Conservation (phyloP, 2,113 vertebrate species). For the Pseudonaja textilis region DNA sequence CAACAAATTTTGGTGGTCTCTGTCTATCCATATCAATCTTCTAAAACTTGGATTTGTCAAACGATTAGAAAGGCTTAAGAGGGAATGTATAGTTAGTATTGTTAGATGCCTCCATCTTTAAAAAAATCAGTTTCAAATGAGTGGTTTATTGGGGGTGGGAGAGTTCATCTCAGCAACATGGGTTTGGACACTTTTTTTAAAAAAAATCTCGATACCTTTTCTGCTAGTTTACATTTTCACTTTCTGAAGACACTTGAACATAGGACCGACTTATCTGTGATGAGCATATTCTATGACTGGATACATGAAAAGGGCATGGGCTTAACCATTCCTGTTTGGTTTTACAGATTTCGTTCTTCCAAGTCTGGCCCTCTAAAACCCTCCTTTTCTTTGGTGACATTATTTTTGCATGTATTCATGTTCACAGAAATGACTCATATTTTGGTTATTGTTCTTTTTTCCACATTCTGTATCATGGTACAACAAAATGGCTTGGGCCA, state of each 20-base stretch:
- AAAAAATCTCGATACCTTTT: conserved; percentile 63
- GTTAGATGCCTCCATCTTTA: conserved; percentile 49
- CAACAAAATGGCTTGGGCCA: neutral
- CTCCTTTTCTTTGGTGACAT: conserved; percentile 12
- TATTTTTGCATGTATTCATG: conserved; percentile 8
- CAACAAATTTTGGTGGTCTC: conserved; percentile 58
- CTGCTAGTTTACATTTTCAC: conserved; percentile 79
- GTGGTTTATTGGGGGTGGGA: conserved; percentile 6
- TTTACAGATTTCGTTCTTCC: neutral
- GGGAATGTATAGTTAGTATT: conserved; percentile 52
- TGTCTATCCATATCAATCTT: conserved; percentile 35
- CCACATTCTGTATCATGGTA: neutral
- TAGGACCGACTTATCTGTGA: conserved; percentile 83
- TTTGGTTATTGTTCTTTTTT: neutral
- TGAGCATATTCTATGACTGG: conserved; percentile 65
- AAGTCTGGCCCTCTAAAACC: neutral
- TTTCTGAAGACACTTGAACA: conserved; percentile 83
- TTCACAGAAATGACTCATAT: neutral
- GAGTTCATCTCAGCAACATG: conserved; percentile 38
- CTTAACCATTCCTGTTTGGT: neutral
- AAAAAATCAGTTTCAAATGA: neutral
- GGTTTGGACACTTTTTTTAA: conserved; percentile 14
- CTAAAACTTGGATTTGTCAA: conserved; percentile 51
- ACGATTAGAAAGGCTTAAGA: conserved; percentile 50
- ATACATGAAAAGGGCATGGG: conserved; percentile 29